Conservation (phyloP, 2,888 invertebrate genomes). For the Thumatha senex region DNA sequence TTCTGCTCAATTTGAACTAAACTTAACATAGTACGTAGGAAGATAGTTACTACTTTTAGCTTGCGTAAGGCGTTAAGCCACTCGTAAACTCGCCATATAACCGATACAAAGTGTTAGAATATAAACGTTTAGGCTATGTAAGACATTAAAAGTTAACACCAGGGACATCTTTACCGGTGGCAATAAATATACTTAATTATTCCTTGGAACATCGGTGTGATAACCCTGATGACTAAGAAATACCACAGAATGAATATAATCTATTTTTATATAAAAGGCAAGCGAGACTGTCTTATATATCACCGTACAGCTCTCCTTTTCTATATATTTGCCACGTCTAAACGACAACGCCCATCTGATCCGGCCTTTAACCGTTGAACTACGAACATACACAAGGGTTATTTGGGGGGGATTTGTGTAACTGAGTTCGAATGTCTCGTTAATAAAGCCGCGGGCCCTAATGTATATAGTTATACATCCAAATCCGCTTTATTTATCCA, state of each 20-base stretch:
- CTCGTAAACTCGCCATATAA: slow-evolving; percentile 38
- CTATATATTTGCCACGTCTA: too few species aligned
- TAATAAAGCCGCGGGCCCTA: too few species aligned
- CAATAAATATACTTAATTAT: background rate
- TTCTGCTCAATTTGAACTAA: background rate
- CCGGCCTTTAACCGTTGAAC: too few species aligned
- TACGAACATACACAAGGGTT: too few species aligned
- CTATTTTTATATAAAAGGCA: too few species aligned
- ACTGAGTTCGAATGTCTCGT: too few species aligned
- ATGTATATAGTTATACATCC: background rate
- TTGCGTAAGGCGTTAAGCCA: slow-evolving; percentile 32
- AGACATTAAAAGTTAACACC: slow-evolving; percentile 25
- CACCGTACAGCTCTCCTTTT: too few species aligned
- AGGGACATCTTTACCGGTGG: background rate
- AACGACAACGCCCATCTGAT: too few species aligned
- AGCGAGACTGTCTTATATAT: too few species aligned
- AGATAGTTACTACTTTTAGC: slow-evolving; percentile 24
- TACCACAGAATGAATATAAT: background rate
- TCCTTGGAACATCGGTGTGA: too few species aligned
- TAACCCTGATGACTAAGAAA: background rate
- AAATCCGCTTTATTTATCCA: background rate
- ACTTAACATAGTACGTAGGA: slow-evolving; percentile 28
- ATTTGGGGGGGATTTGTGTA: too few species aligned
- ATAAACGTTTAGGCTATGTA: too few species aligned
- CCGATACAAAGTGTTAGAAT: slow-evolving; percentile 30